Base-by-base conservation (phyloP, 2,888 invertebrate species). In the Parasteatoda lunata region DNA sequence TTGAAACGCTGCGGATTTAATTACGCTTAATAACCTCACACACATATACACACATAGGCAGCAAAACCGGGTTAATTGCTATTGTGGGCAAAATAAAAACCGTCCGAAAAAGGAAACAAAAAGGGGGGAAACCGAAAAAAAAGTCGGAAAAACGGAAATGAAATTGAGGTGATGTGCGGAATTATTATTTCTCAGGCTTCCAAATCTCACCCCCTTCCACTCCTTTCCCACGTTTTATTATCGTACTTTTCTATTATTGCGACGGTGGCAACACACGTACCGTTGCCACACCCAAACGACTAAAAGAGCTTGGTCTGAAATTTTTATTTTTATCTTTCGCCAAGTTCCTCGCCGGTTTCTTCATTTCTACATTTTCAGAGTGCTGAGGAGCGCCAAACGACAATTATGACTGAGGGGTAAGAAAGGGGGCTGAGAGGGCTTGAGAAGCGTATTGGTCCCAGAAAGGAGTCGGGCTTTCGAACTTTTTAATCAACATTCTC, bases 401-500 rank as follows among this genome's bases (percentile, higher is more conserved):
- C 83, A 84, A 84, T 84, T 84, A 84, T 84, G 83, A 84, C 82
- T 82, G 68, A 30, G 82, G 47, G 69, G 54, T 65, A 79, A 68
- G 72, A 51, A 73, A 80, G 72, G 66, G 73, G 66, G 45, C 64
- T 15, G 64, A 51, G 30, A 54, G 8, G 71, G 51, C 59, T 13
- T 64, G 64, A 48, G 59, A 51, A 69, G 73, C 49, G 15, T 45
- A 59, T 77, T 77, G 77, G 66, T 65, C 51, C 65, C 49, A 51
- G 45, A 65, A 47, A 54, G 51, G n/a, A 45, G 64, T 45, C 51
- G 68, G 77, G 76, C 15, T 4, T 47, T 65, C 15, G 83, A 75
- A 77, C 77, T 84, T 84, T 84, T 84, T 84, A 84, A 84, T 84
- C 84, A 84, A 84, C 84, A 84, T 84, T 84, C 84, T 78, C 84